Conservation (phyloP, 2,888 invertebrate genomes). For the Nomada fucata region DNA sequence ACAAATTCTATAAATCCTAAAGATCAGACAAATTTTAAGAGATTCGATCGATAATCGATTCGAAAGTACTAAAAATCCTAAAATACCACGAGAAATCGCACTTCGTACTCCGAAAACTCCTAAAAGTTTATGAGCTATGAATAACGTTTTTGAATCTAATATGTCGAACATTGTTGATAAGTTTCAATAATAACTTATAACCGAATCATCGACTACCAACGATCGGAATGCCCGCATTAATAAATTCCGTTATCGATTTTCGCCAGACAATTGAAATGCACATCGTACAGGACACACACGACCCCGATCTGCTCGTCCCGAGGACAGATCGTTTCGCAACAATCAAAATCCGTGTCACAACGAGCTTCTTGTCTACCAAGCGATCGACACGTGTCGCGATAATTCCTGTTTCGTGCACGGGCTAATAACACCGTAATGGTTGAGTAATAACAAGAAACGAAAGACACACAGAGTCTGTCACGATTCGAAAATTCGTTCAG, state of each 20-base stretch:
- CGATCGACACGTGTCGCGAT: slow-evolving; percentile 7
- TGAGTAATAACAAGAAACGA: background rate
- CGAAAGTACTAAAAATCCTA: no score
- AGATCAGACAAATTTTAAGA: no score
- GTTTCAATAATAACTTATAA: no score
- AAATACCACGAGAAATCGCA: no score
- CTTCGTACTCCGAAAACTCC: no score
- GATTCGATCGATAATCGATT: no score
- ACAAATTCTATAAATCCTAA: no score
- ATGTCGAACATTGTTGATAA: background rate
- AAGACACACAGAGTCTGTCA: background rate
- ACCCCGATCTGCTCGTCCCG: background rate
- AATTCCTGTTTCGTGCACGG: slow-evolving; percentile 29
- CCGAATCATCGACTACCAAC: background rate
- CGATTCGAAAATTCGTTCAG: background rate
- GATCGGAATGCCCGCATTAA: background rate
- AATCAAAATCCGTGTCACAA: slow-evolving; percentile 26
- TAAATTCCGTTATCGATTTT: background rate
- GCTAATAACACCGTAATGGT: slow-evolving; percentile 4
- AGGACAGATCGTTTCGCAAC: slow-evolving; percentile 35
- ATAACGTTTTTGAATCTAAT: no score
- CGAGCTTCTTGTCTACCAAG: background rate
- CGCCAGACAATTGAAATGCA: background rate
- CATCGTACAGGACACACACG: background rate
- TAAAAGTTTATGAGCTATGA: no score